Conservation (phyloP, 2,797 vertebrate species). For the Poecilia velifera region DNA sequence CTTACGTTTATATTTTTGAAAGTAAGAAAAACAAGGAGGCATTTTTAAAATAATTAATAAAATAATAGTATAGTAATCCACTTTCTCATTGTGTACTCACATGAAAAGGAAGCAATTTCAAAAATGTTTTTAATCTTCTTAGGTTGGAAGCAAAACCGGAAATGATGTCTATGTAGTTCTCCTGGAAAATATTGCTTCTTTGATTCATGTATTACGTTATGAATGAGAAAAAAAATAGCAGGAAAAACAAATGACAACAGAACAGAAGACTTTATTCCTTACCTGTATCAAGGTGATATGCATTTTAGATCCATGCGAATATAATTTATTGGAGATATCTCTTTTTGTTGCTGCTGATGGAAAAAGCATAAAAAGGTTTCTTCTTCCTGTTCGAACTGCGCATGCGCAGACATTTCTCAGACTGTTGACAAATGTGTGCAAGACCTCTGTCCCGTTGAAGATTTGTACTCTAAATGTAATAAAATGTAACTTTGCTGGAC, state of each 20-base stretch:
- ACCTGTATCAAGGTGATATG: too few species aligned
- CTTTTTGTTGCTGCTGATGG: not conserved
- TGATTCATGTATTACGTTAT: accelerated
- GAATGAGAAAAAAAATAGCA: not conserved
- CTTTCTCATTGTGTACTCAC: not conserved
- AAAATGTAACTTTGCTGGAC: slow-evolving; percentile 46
- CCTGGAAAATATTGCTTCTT: slow-evolving; percentile 21
- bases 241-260: not conserved
- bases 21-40: not conserved
- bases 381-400: slow-evolving; percentile 25
- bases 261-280: accelerated
- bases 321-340: not conserved
- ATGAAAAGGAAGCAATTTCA: not conserved
- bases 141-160: slow-evolving; percentile 20
- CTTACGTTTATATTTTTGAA: not conserved
- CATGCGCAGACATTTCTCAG: slow-evolving; percentile 41
- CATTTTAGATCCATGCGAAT: not conserved
- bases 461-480: slow-evolving; percentile 13
- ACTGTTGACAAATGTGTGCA: slow-evolving; percentile 74
- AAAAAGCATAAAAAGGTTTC: not conserved
- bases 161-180: accelerated
- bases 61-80: too few species aligned
- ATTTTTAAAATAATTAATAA: too few species aligned
- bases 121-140: not conserved
- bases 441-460: slow-evolving; percentile 11